Evolutionary conservation across 2,888 invertebrate genomes (phyloP), one percentile per base, ranked within the genome.

Genomic region (Panzeria rudis): DNA sequence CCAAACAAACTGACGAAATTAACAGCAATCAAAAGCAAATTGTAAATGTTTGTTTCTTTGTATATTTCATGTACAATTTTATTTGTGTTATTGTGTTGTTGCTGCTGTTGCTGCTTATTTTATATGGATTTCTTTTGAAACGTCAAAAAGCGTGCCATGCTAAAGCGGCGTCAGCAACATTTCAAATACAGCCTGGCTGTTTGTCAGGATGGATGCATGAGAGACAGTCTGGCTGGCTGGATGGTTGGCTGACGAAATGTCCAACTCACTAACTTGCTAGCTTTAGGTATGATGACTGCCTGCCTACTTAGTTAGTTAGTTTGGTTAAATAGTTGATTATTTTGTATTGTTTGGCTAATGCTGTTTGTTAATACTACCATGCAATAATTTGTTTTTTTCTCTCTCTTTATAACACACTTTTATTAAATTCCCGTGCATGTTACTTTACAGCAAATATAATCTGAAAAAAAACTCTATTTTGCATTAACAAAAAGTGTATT

Each of bases 1-100:
- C 79, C 79, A 79, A 83, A 84, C 68, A 68, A 72, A 72, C 88
- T 84, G 80, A 82, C 73, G 82, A 79, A 83, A 86, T 86, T 79
- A 83, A 73, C 82, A 77, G 71, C 76, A 73, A 83, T 83, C 76
- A 77, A 83, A 83, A 72, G 50, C 71, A 56, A 77, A 71, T 61
- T 81, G 61, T 66, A 56, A 15, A 41, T 66, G 50, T 52, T 50
- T 29, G 32, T 41, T 20, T 61, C 23, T 69, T 17, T 81, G 29
- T 52, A 50, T 64, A 52, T n/a, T 41, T 71, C 44, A 71, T 61
- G 29, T 68, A n/a, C 29, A n/a, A 56, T 56, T 44, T 38, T 56
- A 25, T 64, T 54, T 71, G 23, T 47, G 29, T 69, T 71, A 20
- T 47, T 62, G 38, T 71, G 15, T 47, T 62, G 38, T 71, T 62